Evolutionary conservation across 2,113 vertebrate species (phyloP), one percentile per base, ranked within the genome.

Genomic region (Ivindomyrus marchei): DNA sequence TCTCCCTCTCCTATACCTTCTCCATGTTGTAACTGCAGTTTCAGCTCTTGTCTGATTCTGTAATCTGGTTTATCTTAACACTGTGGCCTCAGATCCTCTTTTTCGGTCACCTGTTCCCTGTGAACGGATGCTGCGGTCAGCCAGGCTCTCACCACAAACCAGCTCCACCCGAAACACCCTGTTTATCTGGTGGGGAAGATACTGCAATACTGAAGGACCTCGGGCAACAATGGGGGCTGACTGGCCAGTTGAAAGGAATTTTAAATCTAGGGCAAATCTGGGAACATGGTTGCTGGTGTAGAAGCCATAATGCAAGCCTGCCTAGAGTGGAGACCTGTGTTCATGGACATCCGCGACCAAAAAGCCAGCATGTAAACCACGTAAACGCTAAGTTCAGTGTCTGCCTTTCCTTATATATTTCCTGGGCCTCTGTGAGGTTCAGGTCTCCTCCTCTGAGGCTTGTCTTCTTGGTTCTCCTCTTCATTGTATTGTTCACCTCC

Each of bases 41-140:
- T 46, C 15, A 39, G 11, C 86, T 87, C 27, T 27, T 8, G 86
- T 56, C 11, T n/a, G 50, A 53, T 31, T 50, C 85, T 85, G 45
- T 50, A 47, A 56, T 13, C 49, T 87, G 27, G 49, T 8, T 8
- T 3, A 11, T 49, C 13, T 47, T 50, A 15, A 87, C 85, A 4
- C 15, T 50, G n/a, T n/a, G 52, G 86, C 17, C 42, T 88, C 88
- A 50, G 27, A 80, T 89, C 88, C 88, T 56, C 70, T 90, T 86
- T 87, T 70, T 31, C 36, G 58, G 89, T 90, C 46, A 90, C 89
- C 89, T 87, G 56, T 24, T 87, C 27, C 58, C 31, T 90, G 89
- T 27, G 89, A 90, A 66, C 89, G 89, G 89, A 90, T 87, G 45
- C 85, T 87, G 89, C 70, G 89, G 89, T 15, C 58, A n/a, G 53